Base-by-base conservation (phyloP, 1,140 invertebrate species). In the Cotesia glomerata region DNA sequence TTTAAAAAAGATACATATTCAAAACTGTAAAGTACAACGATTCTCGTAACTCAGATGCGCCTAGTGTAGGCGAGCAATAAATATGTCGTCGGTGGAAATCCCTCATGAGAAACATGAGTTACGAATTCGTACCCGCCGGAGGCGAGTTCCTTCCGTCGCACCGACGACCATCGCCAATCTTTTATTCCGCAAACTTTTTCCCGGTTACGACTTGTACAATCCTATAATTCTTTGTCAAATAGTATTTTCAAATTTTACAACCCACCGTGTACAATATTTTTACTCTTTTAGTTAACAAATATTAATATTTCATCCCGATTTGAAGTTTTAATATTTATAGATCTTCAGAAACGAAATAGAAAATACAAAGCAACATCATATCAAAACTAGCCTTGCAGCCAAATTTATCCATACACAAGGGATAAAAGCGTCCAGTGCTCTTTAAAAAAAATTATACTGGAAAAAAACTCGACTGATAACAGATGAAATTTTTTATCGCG, bases 41-140 rank as follows among this genome's bases (percentile, higher is more conserved):
- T 34, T 64, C 13, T 14, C 16, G 39, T 54, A 58, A 68, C 51
- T n/a, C 52, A 32, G 66, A 68, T 68, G 34, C 36, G n/a, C n/a
- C 26, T 34, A 26, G 45, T 45, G 39, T 45, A 35, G 51, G 32
- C 14, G 54, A 67, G 73, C 73, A 71, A 74, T 74, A 74, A 74
- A 74, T 74, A 74, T 74, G 73, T 74, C 73, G 73, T 58, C 62
- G 36, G 26, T 66, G 73, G 49, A 65, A 74, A 74, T 74, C 73
- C 73, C 45, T 52, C 64, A 68, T 68, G 66, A 35, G 73, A 69
- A 74, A 74, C 69, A 74, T 69, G 62, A 67, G 65, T 71, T 67
- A 71, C 64, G 68, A 56, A 74, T 74, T 69, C 72, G 54, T 69
- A 45, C 26, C 52, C 32, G 18, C 13, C 56, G 34, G 54, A 13